Percentiles rank a stretch among this genome's conserved stretches.
These are phyloP conservation scores for Bothrops jararaca DNA, from an alignment of 2,113 vertebrate species.

Conservation along the genomic window DNA sequence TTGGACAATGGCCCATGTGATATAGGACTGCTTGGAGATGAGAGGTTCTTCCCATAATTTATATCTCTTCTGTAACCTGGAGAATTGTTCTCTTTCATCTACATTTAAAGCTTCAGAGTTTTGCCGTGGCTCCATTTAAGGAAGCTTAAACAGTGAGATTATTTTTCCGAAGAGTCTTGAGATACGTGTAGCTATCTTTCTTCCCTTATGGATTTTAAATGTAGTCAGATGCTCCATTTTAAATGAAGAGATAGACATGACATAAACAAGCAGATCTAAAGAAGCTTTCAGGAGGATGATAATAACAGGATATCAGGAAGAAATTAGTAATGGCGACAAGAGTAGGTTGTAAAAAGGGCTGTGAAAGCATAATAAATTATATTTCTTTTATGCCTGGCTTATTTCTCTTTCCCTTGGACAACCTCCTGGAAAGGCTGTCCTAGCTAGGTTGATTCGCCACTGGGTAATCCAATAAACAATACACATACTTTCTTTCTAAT, in stretches of 20 bases:
- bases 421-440: fast-evolving
- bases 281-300: neutral
- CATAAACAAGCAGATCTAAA: neutral
- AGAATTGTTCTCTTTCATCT: neutral
- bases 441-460: neutral
- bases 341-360: neutral
- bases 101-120: neutral
- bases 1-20: neutral
- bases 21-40: neutral
- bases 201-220: neutral
- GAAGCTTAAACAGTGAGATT: neutral
- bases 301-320: neutral
- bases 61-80: neutral
- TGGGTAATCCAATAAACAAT: neutral
- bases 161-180: neutral
- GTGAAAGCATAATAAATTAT: neutral
- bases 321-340: neutral
- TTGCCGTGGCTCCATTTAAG: neutral
- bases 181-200: neutral
- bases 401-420: neutral
- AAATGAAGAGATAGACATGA: neutral
- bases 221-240: neutral
- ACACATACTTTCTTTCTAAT: neutral
- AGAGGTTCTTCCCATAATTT: neutral
- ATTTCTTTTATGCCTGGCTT: neutral